Percentiles rank a stretch among this genome's conserved stretches.
Conservation (phyloP, 2,888 invertebrate species). For the Eupithecia vulgata region DNA sequence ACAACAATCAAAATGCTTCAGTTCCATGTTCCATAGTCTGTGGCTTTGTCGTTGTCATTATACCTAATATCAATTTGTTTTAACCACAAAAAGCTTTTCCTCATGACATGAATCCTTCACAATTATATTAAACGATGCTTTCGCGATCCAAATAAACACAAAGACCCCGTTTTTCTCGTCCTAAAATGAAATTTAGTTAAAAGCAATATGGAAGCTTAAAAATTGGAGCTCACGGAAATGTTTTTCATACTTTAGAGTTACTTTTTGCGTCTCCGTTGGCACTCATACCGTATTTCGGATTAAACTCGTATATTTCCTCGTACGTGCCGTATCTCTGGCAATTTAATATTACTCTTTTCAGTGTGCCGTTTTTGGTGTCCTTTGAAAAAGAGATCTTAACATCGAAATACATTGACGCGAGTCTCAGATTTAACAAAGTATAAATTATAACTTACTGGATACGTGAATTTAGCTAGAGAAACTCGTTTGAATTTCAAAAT, state of each 20-base stretch:
- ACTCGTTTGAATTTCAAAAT: neutral
- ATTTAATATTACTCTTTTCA: constrained; percentile 36
- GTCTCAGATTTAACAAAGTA: neutral
- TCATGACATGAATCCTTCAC: neutral
- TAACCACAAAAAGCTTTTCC: neutral
- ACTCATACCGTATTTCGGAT: constrained; percentile 42
- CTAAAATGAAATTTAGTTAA: neutral
- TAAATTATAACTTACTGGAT: neutral
- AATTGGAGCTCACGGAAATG: constrained; percentile 9
- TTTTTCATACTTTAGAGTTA: constrained; percentile 39
- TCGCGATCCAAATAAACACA: neutral
- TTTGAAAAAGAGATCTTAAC: constrained; percentile 3
- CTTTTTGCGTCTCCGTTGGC: constrained; percentile 32
- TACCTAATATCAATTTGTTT: neutral
- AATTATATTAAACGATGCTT: neutral
- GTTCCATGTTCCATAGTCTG: constrained; percentile 6
- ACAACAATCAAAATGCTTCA: neutral
- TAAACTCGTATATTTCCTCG: constrained; percentile 50
- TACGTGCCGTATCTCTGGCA: constrained; percentile 59
- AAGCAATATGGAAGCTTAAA: constrained; percentile 10
- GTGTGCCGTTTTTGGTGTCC: constrained; percentile 15
- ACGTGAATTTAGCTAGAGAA: neutral
- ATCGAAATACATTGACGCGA: neutral
- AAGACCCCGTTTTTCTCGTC: neutral
- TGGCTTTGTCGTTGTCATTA: constrained; percentile 9